These are phyloP conservation scores for Thunnus thynnus DNA, from an alignment of 2,113 vertebrate genomes.

Conservation along the genomic window DNA sequence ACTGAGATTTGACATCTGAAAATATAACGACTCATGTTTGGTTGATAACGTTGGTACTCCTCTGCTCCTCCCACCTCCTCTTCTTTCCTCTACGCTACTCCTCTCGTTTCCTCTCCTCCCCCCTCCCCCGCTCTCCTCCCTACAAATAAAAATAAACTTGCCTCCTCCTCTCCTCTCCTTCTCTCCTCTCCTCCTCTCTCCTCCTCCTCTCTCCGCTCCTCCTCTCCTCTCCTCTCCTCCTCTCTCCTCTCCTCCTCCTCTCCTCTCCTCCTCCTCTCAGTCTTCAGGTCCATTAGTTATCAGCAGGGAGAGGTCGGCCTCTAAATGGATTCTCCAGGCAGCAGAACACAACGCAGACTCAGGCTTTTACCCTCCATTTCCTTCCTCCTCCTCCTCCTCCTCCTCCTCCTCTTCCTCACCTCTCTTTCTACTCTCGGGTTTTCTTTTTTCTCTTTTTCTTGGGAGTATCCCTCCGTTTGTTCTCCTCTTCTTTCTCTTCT, in stretches of 20 bases:
- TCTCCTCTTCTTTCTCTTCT: neutral
- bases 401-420: neutral
- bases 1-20: too few relatives aligned
- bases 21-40: too few relatives aligned
- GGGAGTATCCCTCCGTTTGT: neutral
- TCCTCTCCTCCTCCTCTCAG: neutral
- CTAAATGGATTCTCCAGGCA: constrained; percentile 48
- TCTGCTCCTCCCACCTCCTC: too few relatives aligned
- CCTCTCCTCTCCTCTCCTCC: neutral
- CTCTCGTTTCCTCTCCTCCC: too few relatives aligned
- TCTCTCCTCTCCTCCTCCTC: too few relatives aligned
- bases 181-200: neutral
- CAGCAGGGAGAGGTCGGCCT: constrained; percentile 32
- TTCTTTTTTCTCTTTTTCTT: neutral
- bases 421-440: neutral
- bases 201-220: too few relatives aligned
- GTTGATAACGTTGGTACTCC: too few relatives aligned
- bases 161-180: neutral
- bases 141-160: too few relatives aligned
- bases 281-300: constrained; percentile 49
- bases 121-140: too few relatives aligned
- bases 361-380: constrained; percentile 30
- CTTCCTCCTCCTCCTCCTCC: neutral
- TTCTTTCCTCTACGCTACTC: too few relatives aligned
- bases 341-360: constrained; percentile 20